These are phyloP conservation scores for Thymelicus lineola DNA, from an alignment of 2,888 invertebrate species.

Conservation along the genomic window DNA sequence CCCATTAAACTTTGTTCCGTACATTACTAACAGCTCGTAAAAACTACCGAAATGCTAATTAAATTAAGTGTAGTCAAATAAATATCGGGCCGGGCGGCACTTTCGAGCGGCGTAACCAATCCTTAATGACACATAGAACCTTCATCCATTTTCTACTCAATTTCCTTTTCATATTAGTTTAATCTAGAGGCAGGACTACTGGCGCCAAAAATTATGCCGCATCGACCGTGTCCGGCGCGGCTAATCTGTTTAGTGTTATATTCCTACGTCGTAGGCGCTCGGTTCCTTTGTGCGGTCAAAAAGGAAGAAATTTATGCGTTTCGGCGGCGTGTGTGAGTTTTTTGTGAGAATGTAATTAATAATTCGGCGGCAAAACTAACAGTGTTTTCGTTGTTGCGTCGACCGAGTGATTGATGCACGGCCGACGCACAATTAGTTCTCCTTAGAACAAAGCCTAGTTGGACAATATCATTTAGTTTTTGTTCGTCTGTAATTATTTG, in stretches of 20 bases:
- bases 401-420: conserved; percentile 74
- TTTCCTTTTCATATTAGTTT: conserved; percentile 86
- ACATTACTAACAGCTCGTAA: conserved; percentile 77
- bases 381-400: conserved; percentile 82
- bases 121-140: conserved; percentile 82
- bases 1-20: conserved; percentile 74
- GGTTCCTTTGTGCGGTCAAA: conserved; percentile 82
- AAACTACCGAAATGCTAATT: conserved; percentile 80
- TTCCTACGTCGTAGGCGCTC: conserved; percentile 64
- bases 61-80: conserved; percentile 82
- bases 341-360: conserved; percentile 85
- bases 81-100: conserved; percentile 71
- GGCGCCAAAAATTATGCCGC: conserved; percentile 85
- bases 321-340: conserved; percentile 83
- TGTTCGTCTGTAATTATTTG: conserved; percentile 23
- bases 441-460: conserved; percentile 39
- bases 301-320: conserved; percentile 85
- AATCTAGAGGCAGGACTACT: conserved; percentile 83
- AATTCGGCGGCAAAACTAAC: conserved; percentile 86
- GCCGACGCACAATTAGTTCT: conserved; percentile 61
- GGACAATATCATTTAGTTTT: conserved; percentile 34
- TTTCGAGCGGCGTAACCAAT: conserved; percentile 76
- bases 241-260: conserved; percentile 83
- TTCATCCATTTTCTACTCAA: conserved; percentile 84
- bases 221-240: conserved; percentile 78